Conservation (phyloP, 2,113 vertebrate species). For the Atherinomorus stipes region DNA sequence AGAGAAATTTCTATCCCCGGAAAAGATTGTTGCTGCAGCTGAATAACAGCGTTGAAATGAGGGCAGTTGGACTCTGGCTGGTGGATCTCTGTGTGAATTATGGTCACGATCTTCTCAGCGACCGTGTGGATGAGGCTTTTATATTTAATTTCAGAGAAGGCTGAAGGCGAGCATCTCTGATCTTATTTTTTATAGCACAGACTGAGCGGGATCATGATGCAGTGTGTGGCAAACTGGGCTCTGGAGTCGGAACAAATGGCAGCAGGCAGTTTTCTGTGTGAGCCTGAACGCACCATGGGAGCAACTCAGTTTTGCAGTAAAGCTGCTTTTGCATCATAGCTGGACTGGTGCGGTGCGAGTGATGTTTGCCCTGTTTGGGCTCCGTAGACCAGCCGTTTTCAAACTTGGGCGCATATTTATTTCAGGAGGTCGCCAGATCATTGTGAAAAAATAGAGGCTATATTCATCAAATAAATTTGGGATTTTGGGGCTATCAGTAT, state of each 20-base stretch:
- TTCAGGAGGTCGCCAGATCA: too few relatives aligned
- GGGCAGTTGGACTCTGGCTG: not conserved
- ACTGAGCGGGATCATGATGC: not conserved
- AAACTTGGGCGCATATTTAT: too few relatives aligned
- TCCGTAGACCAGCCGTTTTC: too few relatives aligned
- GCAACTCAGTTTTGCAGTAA: too few relatives aligned
- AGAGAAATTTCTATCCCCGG: not conserved
- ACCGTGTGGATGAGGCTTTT: not conserved
- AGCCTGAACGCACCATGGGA: too few relatives aligned
- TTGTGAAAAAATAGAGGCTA: too few relatives aligned
- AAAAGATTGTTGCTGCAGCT: not conserved
- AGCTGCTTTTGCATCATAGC: too few relatives aligned
- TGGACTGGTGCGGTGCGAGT: too few relatives aligned
- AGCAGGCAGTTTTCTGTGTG: not conserved
- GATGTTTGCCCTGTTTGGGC: too few relatives aligned
- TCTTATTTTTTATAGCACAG: conserved; percentile 3
- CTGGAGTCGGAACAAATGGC: conserved; percentile 25
- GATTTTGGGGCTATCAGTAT: too few relatives aligned
- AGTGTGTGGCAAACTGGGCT: conserved; percentile 10
- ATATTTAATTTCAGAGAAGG: not conserved
- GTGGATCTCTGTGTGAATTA: not conserved
- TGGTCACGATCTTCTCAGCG: not conserved
- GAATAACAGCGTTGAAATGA: not conserved
- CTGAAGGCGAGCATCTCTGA: not conserved
- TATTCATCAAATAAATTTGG: too few relatives aligned